Conservation (phyloP, 2,888 invertebrate genomes). For the Tipula vernalis region DNA sequence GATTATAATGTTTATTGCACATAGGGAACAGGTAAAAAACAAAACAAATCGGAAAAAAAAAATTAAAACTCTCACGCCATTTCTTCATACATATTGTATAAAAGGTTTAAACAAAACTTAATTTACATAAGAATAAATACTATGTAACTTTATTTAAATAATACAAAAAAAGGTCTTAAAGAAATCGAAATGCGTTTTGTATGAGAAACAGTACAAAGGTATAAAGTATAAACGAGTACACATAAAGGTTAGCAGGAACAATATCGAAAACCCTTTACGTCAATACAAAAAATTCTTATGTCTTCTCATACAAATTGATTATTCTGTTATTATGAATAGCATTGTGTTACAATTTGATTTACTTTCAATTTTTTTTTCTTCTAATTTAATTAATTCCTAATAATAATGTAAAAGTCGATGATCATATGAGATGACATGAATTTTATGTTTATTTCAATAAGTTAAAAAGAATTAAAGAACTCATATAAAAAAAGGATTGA, state of each 20-base stretch:
- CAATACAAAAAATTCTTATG: neutral
- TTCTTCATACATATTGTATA: neutral
- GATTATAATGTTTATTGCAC: neutral
- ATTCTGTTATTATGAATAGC: neutral
- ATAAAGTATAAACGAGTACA: neutral
- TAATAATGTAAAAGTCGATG: slow-evolving; percentile 4
- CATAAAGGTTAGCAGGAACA: neutral
- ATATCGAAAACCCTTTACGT: neutral
- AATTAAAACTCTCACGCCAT: neutral
- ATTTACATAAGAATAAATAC: neutral
- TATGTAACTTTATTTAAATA: neutral
- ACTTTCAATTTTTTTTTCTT: neutral
- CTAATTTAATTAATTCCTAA: slow-evolving; percentile 4
- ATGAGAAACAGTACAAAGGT: neutral
- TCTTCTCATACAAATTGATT: neutral
- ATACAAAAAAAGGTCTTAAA: neutral
- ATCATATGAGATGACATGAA: neutral
- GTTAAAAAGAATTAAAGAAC: neutral
- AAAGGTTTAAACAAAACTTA: neutral
- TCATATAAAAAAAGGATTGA: neutral
- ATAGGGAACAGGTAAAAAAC: neutral
- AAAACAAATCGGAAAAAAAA: neutral
- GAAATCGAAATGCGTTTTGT: neutral
- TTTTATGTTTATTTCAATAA: neutral
- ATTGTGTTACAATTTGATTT: neutral